These are phyloP conservation scores for Pituophis catenifer DNA, from an alignment of 2,113 vertebrate genomes.

Conservation along the genomic window DNA sequence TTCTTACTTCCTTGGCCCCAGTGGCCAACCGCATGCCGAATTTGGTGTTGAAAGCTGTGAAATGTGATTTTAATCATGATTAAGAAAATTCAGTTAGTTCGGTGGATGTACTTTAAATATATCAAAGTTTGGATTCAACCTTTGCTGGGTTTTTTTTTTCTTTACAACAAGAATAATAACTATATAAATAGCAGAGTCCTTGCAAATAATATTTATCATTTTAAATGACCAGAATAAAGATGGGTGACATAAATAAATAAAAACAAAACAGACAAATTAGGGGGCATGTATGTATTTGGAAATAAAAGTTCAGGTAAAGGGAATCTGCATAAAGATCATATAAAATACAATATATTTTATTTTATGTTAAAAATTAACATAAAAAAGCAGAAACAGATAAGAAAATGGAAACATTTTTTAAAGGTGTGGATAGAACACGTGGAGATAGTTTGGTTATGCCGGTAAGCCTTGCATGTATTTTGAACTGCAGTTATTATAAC, in stretches of 20 bases:
- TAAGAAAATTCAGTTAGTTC: neutral
- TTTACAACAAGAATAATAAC: neutral
- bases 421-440: neutral
- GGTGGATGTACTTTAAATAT: neutral
- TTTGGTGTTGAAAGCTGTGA: neutral
- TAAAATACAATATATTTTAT: neutral
- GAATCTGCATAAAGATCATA: neutral
- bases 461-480: neutral
- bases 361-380: neutral
- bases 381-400: neutral
- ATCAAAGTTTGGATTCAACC: neutral
- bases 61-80: neutral
- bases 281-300: slow-evolving; percentile 13
- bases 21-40: neutral
- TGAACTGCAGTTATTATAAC: neutral
- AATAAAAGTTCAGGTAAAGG: neutral
- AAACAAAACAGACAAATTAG: neutral
- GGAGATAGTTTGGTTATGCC: neutral
- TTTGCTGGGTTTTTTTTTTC: neutral
- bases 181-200: neutral
- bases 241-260: neutral
- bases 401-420: neutral
- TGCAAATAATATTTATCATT: neutral
- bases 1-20: neutral
- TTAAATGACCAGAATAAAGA: neutral